Conservation (phyloP, 2,888 invertebrate species). For the Rhogogaster chlorosoma region DNA sequence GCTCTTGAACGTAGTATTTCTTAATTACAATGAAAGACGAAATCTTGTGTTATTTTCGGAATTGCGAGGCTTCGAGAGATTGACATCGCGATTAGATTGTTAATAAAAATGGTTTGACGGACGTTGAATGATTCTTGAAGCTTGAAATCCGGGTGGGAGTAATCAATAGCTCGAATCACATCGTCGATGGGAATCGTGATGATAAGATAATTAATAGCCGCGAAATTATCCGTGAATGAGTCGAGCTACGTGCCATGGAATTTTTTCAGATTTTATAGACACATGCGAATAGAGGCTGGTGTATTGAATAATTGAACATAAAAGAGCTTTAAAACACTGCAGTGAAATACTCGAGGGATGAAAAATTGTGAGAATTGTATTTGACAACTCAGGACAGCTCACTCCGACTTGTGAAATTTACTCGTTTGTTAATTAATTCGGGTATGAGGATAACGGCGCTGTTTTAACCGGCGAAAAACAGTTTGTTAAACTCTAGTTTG, state of each 20-base stretch:
- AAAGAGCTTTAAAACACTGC: background rate
- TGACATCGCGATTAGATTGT: background rate
- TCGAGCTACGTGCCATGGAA: background rate
- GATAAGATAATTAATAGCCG: background rate
- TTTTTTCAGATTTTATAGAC: background rate
- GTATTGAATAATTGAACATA: background rate
- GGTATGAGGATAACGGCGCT: constrained; percentile 16
- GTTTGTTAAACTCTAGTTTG: constrained; percentile 15
- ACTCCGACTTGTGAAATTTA: constrained; percentile 30
- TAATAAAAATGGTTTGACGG: background rate
- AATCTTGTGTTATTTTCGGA: background rate
- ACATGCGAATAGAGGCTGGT: background rate
- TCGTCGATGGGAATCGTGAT: background rate
- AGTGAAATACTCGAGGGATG: background rate
- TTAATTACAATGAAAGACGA: background rate
- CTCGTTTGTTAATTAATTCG: constrained; percentile 39
- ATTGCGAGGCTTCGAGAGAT: background rate
- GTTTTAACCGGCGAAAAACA: constrained; percentile 21
- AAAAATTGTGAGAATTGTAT: constrained; percentile 41
- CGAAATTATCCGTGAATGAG: background rate
- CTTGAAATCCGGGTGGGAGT: too few species aligned
- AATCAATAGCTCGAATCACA: background rate
- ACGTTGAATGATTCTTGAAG: background rate
- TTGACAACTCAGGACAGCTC: constrained; percentile 35
- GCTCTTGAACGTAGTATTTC: background rate